Base-by-base conservation (phyloP, 1,140 invertebrate species). In the Lineus longissimus region DNA sequence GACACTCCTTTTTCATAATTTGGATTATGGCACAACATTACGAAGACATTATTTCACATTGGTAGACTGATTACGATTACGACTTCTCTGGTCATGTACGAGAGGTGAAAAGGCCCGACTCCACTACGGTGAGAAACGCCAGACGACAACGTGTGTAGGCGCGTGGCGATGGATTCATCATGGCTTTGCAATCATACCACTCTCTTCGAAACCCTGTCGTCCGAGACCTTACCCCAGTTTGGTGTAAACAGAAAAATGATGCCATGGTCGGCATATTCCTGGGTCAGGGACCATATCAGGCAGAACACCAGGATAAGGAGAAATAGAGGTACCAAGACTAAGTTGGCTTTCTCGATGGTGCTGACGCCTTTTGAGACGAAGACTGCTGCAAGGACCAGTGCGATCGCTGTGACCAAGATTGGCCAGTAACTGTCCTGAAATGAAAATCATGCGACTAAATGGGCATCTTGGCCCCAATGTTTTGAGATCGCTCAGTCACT, bases 301-400 rank as follows among this genome's bases (percentile, higher is more conserved):
- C 70, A 76, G 60, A 78, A 76, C 22, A 75, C n/a, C 7, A 79
- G 58, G 27, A 79, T 75, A 1, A 70, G 36, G n/a, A 79, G 62
- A 25, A 79, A 59, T 4, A 71, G 4, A 1, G 77, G 77, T 6
- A 79, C 74, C 7, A 79, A 59, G 27, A 76, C 58, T 59, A 76
- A 59, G 64, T 73, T 78, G n/a, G 76, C 76, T 65, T 73, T 76
- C 65, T 79, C 77, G 51, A 79, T 77, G 2, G 73, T 73, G 51
- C 71, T 76, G 25, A 78, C 76, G 30, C 77, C 77, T 22, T 71
- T 71, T 11, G 65, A 56, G 1, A 79, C 70, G 33, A 71, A 70
- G 30, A 74, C 23, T 1, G 72, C 74, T 23, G 73, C 70, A n/a
- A 76, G 19, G 1, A 72, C 13, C 0, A 74, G 57, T 6, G 74